These are phyloP conservation scores for Macropus fuliginosus DNA, from an alignment of 2,797 vertebrate species.

Conservation along the genomic window DNA sequence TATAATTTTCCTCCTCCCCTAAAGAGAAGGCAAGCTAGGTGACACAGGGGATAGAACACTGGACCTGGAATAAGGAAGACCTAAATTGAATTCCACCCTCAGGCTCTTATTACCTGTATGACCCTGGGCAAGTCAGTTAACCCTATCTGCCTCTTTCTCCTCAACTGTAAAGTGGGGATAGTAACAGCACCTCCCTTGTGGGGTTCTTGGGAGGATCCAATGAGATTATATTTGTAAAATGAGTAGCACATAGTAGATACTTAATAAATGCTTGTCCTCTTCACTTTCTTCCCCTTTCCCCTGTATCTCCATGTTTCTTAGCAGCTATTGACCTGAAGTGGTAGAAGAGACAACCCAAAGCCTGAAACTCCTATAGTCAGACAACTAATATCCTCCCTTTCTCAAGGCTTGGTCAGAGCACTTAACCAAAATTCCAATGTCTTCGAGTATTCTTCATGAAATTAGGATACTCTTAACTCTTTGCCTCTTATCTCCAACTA, in stretches of 20 bases:
- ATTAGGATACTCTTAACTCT: background rate
- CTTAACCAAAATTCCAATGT: background rate
- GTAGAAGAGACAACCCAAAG: background rate
- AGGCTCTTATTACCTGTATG: background rate
- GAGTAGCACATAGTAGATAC: background rate
- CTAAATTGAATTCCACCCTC: background rate
- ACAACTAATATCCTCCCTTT: background rate
- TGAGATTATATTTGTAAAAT: background rate
- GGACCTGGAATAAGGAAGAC: background rate
- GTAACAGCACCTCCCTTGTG: background rate
- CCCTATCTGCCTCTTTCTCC: background rate
- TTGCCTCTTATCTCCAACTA: background rate
- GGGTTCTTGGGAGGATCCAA: background rate
- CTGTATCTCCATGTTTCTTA: background rate
- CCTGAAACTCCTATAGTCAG: background rate
- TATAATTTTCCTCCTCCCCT: background rate
- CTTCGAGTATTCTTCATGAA: slow-evolving; percentile 25
- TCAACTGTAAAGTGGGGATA: background rate
- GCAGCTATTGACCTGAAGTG: background rate
- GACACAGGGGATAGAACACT: background rate
- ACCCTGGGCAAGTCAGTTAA: background rate
- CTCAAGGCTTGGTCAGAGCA: background rate
- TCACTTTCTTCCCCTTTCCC: background rate
- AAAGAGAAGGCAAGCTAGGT: background rate
- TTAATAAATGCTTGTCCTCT: background rate